phyloP scores from a whole-genome alignment of 2,888 invertebrate species.

The Ormyrus nitidulus region DNA sequence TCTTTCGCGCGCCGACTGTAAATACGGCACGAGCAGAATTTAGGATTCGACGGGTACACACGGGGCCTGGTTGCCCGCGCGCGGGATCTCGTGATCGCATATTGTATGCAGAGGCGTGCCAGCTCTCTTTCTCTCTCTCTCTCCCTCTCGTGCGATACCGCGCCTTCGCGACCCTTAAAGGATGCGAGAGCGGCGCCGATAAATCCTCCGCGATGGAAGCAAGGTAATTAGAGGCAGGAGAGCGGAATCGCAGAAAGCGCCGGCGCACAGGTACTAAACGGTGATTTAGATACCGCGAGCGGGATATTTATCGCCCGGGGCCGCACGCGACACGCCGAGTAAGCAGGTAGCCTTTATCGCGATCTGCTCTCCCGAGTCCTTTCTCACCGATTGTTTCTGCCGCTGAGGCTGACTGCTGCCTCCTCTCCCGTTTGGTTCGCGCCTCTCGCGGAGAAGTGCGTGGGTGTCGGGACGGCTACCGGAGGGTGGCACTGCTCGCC shows the following conservation, averaged over 20 bases:
- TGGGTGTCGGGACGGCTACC: constrained; percentile 36
- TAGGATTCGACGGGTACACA: constrained; percentile 28
- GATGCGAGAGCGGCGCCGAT: neutral
- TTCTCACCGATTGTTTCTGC: constrained; percentile 55
- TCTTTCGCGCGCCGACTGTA: neutral
- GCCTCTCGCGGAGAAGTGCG: constrained; percentile 18
- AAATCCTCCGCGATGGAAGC: neutral
- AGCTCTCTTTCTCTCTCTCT: neutral
- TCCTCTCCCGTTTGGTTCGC: neutral
- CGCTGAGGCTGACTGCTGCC: neutral
- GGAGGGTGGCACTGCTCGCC: neutral
- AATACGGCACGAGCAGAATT: constrained; percentile 30
- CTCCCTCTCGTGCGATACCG: neutral
- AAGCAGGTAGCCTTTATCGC: constrained; percentile 57
- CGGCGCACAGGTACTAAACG: constrained; percentile 47
- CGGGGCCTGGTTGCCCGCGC: neutral
- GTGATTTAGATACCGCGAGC: constrained; percentile 56
- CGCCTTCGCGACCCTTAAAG: neutral
- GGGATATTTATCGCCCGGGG: constrained; percentile 53
- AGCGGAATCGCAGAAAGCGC: neutral
- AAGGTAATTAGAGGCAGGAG: constrained; percentile 16
- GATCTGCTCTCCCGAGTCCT: constrained; percentile 57
- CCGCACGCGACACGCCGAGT: constrained; percentile 44
- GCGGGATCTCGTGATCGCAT: constrained; percentile 35
- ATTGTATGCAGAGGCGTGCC: constrained; percentile 8